phyloP scores from a whole-genome alignment of 2,113 vertebrate species.

The Hemicordylus capensis region DNA sequence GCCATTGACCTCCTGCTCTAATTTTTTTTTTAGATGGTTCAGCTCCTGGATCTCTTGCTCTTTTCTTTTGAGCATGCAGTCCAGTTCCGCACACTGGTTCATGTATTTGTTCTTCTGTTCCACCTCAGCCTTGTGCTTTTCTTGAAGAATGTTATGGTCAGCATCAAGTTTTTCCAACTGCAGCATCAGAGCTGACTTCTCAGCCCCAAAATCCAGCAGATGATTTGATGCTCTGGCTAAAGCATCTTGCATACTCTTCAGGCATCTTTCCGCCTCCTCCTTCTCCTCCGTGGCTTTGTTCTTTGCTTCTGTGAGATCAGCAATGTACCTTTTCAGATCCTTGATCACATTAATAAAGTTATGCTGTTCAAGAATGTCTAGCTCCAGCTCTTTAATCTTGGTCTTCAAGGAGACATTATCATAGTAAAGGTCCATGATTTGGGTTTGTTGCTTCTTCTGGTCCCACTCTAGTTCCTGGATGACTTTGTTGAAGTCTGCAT shows the following conservation, averaged over 20 bases:
- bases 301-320: slow-evolving; percentile 56
- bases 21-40: slow-evolving; percentile 17
- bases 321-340: slow-evolving; percentile 42
- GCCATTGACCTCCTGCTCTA: slow-evolving; percentile 18
- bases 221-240: slow-evolving; percentile 36
- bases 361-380: slow-evolving; percentile 24
- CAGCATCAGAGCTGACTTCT: slow-evolving; percentile 43
- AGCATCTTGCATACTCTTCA: slow-evolving; percentile 25
- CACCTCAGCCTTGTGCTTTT: slow-evolving; percentile 42
- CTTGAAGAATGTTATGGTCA: slow-evolving; percentile 35
- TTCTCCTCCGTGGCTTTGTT: slow-evolving; percentile 53
- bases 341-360: slow-evolving; percentile 25
- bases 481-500: slow-evolving; percentile 41
- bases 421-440: slow-evolving; percentile 45
- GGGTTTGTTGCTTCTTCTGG: slow-evolving; percentile 43
- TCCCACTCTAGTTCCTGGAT: slow-evolving; percentile 26
- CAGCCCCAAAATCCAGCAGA: slow-evolving; percentile 41
- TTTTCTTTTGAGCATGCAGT: slow-evolving; percentile 11
- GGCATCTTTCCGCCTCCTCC: slow-evolving; percentile 16
- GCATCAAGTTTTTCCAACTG: slow-evolving; percentile 47
- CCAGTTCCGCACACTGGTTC: slow-evolving; percentile 28
- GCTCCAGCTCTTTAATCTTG: slow-evolving; percentile 44
- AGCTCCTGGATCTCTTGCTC: slow-evolving; percentile 31
- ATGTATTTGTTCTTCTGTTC: slow-evolving; percentile 36
- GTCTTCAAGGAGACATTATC: slow-evolving; percentile 44